Evolutionary conservation across 2,113 vertebrate species (phyloP).

Genomic region (Sorex araneus): DNA sequence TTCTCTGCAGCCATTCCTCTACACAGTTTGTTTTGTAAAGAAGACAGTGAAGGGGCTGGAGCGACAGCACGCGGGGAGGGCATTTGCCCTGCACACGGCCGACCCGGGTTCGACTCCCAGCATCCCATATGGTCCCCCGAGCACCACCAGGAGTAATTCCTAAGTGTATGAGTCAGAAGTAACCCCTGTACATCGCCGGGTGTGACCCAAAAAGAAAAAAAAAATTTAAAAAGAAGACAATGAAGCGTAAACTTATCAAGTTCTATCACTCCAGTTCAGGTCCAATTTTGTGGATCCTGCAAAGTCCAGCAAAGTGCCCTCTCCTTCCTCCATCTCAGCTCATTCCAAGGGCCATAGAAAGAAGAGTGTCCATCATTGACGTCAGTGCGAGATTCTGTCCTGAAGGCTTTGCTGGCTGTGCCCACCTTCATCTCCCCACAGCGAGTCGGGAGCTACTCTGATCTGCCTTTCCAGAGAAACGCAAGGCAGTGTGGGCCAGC

Average conservation of each 20-base stretch:
- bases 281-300: background rate
- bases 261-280: background rate
- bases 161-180: too few species aligned
- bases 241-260: background rate
- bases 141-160: too few species aligned
- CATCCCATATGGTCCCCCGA: too few species aligned
- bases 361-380: background rate
- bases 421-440: background rate
- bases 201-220: too few species aligned
- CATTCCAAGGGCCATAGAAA: background rate
- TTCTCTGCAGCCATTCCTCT: background rate
- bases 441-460: background rate
- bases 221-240: background rate
- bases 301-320: background rate
- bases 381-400: background rate
- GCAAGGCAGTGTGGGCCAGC: background rate
- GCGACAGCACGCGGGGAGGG: too few species aligned
- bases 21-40: background rate
- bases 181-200: too few species aligned
- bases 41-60: background rate
- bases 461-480: background rate
- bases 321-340: background rate
- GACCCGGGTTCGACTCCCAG: too few species aligned
- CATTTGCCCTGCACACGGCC: too few species aligned
- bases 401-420: background rate